Evolutionary conservation across 1,140 invertebrate species (phyloP), one percentile per base, ranked within the genome.

Genomic region (Campoletis sonorensis): DNA sequence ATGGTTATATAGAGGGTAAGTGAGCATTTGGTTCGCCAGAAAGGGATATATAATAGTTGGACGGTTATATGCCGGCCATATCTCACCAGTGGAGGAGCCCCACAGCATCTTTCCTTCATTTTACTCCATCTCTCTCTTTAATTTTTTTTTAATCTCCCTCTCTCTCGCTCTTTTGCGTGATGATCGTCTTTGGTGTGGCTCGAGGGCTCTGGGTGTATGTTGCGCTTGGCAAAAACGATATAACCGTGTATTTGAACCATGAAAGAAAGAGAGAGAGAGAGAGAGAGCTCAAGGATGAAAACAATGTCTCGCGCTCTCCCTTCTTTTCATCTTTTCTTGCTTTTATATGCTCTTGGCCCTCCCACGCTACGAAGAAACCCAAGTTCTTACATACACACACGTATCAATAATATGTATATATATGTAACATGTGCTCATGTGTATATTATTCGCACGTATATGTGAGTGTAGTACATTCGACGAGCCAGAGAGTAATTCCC

Each of bases 401-500:
- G 15, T 54, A 54, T 54, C 13, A 33, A 33, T 33, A 33, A 33
- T 33, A 33, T 33, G 30, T 58, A 21, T 58, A 23, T 27, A 13
- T 27, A 26, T 67, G 23, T 23, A 67, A 11, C 40, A 45, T 45
- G 11, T 45, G 40, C 8, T 45, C 40, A 45, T 45, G 40, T 33
- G 7, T 33, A 33, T 33, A 33, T 33, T 33, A 4, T 33, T 2
- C 7, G 30, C 1, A 45, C 40, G 13, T 45, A 45, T 67, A 27
- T 27, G 13, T 27, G 23, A 15, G 61, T 15, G 23, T 67, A 45
- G 61, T 81, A 73, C 79, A 51, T 80, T 87, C 85, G 86, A 87
- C 88, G 88, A 91, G 90, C 87, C 89, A 75, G 84, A 75, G 84
- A 89, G 90, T 91, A 91, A 91, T 91, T 91, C 89, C 90, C 89